A percentile compares a stretch with the other conserved stretches of the same genome.
These are phyloP conservation scores for Sturnus vulgaris DNA, from an alignment of 2,113 vertebrate genomes.

Conservation along the genomic window DNA sequence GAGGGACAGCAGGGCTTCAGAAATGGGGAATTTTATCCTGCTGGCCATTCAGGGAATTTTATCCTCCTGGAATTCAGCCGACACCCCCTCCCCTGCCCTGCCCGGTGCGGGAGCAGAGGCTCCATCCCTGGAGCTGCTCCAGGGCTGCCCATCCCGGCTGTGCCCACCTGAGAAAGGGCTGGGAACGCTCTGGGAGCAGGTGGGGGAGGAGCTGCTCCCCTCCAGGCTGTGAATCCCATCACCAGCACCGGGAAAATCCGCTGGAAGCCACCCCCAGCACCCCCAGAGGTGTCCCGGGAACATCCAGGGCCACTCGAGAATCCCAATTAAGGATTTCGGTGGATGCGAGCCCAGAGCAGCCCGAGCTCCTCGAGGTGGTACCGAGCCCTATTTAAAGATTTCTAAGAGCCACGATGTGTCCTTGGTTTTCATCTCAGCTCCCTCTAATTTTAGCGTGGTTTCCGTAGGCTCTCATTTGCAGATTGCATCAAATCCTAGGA, in stretches of 20 bases:
- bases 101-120: background rate
- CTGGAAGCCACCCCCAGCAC: background rate
- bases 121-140: background rate
- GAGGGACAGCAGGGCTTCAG: background rate
- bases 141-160: background rate
- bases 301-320: background rate
- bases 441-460: slow-evolving; percentile 56
- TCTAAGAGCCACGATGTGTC: slow-evolving; percentile 20
- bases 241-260: background rate
- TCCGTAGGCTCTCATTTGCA: slow-evolving; percentile 40
- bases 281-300: background rate
- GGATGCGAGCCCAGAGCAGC: background rate
- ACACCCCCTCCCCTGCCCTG: background rate
- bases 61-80: background rate
- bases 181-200: accelerated
- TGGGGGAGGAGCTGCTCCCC: background rate
- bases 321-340: background rate
- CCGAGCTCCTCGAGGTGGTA: background rate
- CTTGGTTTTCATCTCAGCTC: slow-evolving; percentile 21
- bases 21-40: accelerated
- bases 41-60: accelerated
- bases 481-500: slow-evolving; percentile 43
- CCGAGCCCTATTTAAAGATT: slow-evolving; percentile 19
- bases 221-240: background rate
- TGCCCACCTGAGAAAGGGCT: accelerated